A percentile compares a stretch with the other conserved stretches of the same genome.
These are phyloP conservation scores for Corythornis cristatus DNA, from an alignment of 2,113 vertebrate genomes.

Conservation along the genomic window DNA sequence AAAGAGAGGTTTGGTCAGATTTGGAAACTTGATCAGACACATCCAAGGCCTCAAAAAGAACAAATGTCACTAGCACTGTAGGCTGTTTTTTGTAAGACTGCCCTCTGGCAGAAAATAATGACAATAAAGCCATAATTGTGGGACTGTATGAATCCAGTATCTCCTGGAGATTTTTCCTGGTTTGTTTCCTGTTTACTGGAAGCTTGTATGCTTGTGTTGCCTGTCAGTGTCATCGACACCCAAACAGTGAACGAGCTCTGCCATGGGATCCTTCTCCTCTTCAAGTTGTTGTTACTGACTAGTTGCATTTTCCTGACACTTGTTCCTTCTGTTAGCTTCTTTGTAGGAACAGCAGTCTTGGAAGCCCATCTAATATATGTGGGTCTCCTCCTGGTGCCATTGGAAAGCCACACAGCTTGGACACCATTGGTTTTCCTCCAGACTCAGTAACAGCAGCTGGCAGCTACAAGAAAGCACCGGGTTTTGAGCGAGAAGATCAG, in stretches of 20 bases:
- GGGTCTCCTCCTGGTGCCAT: conserved; percentile 81
- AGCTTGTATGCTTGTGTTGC: conserved; percentile 8
- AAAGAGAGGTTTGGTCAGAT: neutral
- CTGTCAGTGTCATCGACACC: neutral
- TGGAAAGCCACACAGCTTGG: conserved; percentile 79
- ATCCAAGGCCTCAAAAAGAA: neutral
- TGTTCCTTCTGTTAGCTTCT: conserved; percentile 75
- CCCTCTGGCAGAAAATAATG: neutral
- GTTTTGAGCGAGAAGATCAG: conserved; percentile 97
- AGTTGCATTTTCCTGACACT: conserved; percentile 26
- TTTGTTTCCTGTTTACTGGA: neutral
- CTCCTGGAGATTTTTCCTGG: neutral
- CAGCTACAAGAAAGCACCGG: conserved; percentile 93
- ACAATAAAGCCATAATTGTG: neutral
- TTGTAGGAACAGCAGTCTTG: conserved; percentile 81
- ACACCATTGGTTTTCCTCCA: conserved; percentile 80
- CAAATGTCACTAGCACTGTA: neutral
- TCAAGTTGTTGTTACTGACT: neutral
- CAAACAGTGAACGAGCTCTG: neutral
- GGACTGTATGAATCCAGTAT: neutral
- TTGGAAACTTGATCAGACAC: neutral
- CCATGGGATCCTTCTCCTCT: neutral
- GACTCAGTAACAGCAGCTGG: conserved; percentile 82
- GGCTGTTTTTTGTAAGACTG: neutral
- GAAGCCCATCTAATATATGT: conserved; percentile 81